Base-by-base conservation (phyloP, 2,888 invertebrate genomes). In the Caprella mutica region DNA sequence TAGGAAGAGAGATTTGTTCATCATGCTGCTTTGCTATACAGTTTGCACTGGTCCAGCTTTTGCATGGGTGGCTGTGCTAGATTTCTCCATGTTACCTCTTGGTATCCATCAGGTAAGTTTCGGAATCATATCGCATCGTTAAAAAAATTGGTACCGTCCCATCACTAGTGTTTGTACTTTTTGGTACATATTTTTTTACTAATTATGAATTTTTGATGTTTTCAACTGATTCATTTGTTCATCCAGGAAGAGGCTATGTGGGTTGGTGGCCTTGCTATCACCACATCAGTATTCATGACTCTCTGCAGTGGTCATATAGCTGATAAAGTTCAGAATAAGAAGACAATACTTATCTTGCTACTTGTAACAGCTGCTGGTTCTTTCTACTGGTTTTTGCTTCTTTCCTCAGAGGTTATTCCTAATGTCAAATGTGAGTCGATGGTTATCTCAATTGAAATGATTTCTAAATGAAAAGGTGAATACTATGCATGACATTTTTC, bases 161-260 rank as follows among this genome's bases (percentile, higher is more conserved):
- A n/a, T n/a, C n/a, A n/a, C n/a, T n/a, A n/a, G n/a, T n/a, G n/a
- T n/a, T n/a, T n/a, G n/a, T n/a, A n/a, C n/a, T n/a, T n/a, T n/a
- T n/a, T n/a, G n/a, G n/a, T n/a, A n/a, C n/a, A n/a, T n/a, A n/a
- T n/a, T n/a, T n/a, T n/a, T n/a, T n/a, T n/a, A n/a, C n/a, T n/a
- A n/a, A n/a, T n/a, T n/a, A n/a, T n/a, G n/a, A n/a, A n/a, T n/a
- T n/a, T n/a, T n/a, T n/a, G n/a, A n/a, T n/a, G n/a, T n/a, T n/a
- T n/a, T n/a, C n/a, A n/a, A n/a, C n/a, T n/a, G n/a, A n/a, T n/a
- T n/a, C n/a, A n/a, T n/a, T n/a, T n/a, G n/a, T n/a, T n/a, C n/a
- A n/a, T n/a, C n/a, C 46, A 61, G 60, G 52, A 57, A 21, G 39
- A 56, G 23, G 43, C 60, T n/a, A 57, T 61, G 60, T 63, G 63